These are phyloP conservation scores for Lathronympha strigana DNA, from an alignment of 2,888 invertebrate genomes.

Conservation along the genomic window DNA sequence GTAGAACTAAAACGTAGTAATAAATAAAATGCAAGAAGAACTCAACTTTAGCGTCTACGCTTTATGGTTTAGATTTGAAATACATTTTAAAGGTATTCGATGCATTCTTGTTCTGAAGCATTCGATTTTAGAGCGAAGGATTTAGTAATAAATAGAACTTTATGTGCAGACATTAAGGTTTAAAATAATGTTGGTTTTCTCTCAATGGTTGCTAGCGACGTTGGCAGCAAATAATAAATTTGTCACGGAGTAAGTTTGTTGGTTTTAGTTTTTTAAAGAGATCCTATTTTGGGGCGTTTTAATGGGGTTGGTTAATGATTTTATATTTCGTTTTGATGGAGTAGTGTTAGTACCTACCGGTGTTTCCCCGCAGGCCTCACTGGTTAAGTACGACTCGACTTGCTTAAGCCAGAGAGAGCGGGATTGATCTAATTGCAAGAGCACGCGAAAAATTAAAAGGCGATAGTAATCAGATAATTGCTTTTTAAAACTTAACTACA, in stretches of 20 bases:
- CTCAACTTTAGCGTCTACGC: not conserved
- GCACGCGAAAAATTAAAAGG: too few relatives aligned
- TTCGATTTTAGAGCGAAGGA: not conserved
- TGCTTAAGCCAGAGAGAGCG: too few relatives aligned
- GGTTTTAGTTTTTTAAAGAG: slow-evolving; percentile 67
- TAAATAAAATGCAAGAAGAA: not conserved
- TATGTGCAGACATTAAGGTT: not conserved
- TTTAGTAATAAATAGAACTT: not conserved
- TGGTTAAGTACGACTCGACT: not conserved
- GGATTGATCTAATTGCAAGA: too few relatives aligned
- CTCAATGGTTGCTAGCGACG: not conserved
- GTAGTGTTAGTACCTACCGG: not conserved
- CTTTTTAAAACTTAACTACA: too few relatives aligned
- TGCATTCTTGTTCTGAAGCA: not conserved
- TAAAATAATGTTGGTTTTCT: not conserved
- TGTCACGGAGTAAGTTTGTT: slow-evolving; percentile 49
- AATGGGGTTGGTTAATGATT: slow-evolving; percentile 37
- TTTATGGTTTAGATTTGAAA: not conserved
- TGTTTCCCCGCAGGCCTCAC: slow-evolving; percentile 5
- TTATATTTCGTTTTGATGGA: slow-evolving; percentile 33
- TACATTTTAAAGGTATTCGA: not conserved
- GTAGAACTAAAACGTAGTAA: not conserved
- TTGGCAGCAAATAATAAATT: slow-evolving; percentile 14
- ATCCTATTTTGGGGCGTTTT: slow-evolving; percentile 44
- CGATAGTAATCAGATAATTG: too few relatives aligned